A percentile compares a stretch with the other conserved stretches of the same genome.
These are phyloP conservation scores for Euschistus heros DNA, from an alignment of 1,140 invertebrate genomes.

Conservation along the genomic window DNA sequence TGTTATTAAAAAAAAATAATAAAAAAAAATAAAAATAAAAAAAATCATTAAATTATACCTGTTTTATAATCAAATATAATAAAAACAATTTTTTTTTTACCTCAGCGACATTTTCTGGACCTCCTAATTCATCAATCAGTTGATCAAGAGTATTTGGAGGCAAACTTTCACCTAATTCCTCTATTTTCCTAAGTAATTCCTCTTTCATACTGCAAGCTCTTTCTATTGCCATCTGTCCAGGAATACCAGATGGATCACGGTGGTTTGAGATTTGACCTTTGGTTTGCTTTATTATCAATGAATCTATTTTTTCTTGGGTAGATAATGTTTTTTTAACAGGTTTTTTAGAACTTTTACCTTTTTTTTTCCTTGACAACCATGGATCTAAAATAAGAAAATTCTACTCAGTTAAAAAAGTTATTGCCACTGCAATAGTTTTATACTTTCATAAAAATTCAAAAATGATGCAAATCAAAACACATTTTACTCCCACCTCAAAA, in stretches of 20 bases:
- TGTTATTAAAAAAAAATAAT: too few relatives aligned
- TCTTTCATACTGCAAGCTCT: constrained; percentile 85
- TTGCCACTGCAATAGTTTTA: too few relatives aligned
- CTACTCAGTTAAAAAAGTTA: too few relatives aligned
- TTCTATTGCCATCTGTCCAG: constrained; percentile 57
- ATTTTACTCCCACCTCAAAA: too few relatives aligned
- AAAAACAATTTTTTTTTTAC: constrained; percentile 34
- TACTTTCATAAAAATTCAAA: too few relatives aligned
- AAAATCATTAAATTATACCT: too few relatives aligned
- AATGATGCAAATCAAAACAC: too few relatives aligned
- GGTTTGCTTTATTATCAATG: constrained; percentile 24
- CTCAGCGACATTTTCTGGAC: constrained; percentile 94
- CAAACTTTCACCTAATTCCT: constrained; percentile 72
- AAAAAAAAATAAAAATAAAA: too few relatives aligned
- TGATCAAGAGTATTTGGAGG: constrained; percentile 98
- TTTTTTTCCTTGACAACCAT: constrained; percentile 63
- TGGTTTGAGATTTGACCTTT: constrained; percentile 15
- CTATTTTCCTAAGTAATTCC: constrained; percentile 75
- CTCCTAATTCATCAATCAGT: constrained; percentile 94
- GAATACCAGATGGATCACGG: not conserved
- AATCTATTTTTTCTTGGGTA: constrained; percentile 61
- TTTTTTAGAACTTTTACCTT: constrained; percentile 55
- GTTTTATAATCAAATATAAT: not conserved
- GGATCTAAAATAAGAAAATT: constrained; percentile 46
- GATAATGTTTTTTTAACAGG: constrained; percentile 50